These are phyloP conservation scores for Argyrosomus japonicus DNA, from an alignment of 2,113 vertebrate species.

Conservation along the genomic window DNA sequence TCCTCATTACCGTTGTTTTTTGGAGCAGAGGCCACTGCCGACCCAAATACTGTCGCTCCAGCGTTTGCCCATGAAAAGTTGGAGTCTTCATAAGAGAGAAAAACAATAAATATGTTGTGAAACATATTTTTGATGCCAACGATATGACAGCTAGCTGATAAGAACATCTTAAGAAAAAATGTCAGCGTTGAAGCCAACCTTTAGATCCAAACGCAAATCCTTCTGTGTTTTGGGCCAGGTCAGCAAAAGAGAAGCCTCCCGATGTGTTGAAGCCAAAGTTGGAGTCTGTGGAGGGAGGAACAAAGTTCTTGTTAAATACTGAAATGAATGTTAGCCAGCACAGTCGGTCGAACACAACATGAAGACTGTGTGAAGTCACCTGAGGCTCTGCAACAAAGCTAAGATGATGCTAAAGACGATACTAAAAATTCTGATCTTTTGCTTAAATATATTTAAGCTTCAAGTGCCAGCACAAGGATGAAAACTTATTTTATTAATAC, in stretches of 20 bases:
- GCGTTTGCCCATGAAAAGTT: conserved; percentile 95
- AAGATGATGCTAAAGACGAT: neutral
- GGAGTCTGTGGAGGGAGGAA: conserved; percentile 47
- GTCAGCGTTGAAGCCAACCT: conserved; percentile 81
- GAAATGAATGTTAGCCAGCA: neutral
- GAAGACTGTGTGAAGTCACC: neutral
- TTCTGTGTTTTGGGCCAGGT: conserved; percentile 89
- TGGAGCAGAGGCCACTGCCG: conserved; percentile 45
- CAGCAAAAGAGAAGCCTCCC: conserved; percentile 90
- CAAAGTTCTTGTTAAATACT: neutral
- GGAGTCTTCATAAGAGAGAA: conserved; percentile 81
- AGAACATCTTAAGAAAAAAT: neutral
- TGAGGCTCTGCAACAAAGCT: neutral
- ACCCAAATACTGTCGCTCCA: conserved; percentile 90
- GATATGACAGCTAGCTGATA: neutral
- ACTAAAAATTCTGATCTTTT: no score
- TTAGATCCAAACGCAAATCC: conserved; percentile 91
- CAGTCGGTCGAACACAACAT: neutral
- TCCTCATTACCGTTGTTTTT: conserved; percentile 85
- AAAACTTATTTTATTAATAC: no score
- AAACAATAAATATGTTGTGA: neutral
- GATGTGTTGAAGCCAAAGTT: conserved; percentile 83
- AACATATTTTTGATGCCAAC: neutral
- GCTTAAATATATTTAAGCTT: no score
- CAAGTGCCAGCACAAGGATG: no score